phyloP scores from a whole-genome alignment of 2,888 invertebrate species.

The Andrena minutula region DNA sequence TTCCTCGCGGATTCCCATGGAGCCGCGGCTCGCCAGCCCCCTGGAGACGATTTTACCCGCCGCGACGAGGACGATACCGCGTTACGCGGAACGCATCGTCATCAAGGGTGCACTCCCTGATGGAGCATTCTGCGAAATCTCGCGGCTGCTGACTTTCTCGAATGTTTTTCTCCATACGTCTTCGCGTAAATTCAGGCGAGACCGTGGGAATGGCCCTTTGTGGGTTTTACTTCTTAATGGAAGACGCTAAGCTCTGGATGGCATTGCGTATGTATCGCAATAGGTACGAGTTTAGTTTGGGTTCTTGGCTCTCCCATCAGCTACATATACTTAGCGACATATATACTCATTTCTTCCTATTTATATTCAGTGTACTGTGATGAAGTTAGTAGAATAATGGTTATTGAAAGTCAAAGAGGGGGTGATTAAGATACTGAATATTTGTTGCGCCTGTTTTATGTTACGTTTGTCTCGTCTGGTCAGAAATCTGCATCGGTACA shows the following conservation, averaged over 20 bases:
- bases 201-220: not conserved
- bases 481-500: constrained; percentile 54
- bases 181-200: not conserved
- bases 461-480: constrained; percentile 13
- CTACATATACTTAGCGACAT: too few species aligned
- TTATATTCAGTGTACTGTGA: too few species aligned
- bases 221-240: constrained; percentile 3
- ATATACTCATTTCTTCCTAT: too few species aligned
- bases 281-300: too few species aligned
- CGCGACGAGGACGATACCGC: constrained; percentile 73
- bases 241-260: not conserved
- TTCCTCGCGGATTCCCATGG: constrained; percentile 72
- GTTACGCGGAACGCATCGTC: constrained; percentile 22
- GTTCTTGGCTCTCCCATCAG: too few species aligned
- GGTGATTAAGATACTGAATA: constrained; percentile 19
- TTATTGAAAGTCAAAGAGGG: too few species aligned
- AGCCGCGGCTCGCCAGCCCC: constrained; percentile 57
- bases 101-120: constrained; percentile 46
- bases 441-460: constrained; percentile 36
- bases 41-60: constrained; percentile 59
- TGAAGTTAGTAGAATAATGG: too few species aligned
- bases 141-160: constrained; percentile 15
- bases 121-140: constrained; percentile 39
- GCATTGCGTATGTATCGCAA: too few species aligned
- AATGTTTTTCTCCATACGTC: constrained; percentile 6